These are phyloP conservation scores for Tanytarsus gracilentus DNA, from an alignment of 2,888 invertebrate species.

Conservation along the genomic window DNA sequence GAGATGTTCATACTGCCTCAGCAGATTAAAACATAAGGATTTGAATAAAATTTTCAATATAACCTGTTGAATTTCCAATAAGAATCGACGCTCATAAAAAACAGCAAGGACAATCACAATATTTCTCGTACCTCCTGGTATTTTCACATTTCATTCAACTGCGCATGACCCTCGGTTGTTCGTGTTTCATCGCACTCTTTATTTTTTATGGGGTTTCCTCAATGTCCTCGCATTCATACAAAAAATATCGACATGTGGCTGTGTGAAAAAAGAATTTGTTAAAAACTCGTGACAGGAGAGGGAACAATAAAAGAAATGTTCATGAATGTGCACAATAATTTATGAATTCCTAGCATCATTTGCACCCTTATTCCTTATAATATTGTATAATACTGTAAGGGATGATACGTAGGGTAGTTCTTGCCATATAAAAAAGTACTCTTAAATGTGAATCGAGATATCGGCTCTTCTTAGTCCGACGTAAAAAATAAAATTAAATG, in stretches of 20 bases:
- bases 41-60: too few species aligned
- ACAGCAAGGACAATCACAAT: too few species aligned
- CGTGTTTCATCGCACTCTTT: too few species aligned
- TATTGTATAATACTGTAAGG: constrained; percentile 14
- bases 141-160: too few species aligned
- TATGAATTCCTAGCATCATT: constrained; percentile 16
- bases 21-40: not conserved
- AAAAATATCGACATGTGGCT: too few species aligned
- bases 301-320: constrained; percentile 15
- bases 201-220: too few species aligned
- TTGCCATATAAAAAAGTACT: not conserved
- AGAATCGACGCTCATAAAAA: too few species aligned
- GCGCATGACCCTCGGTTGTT: too few species aligned
- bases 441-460: not conserved
- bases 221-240: too few species aligned
- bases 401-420: constrained; percentile 22
- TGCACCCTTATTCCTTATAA: constrained; percentile 28
- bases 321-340: not conserved
- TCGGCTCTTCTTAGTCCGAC: not conserved
- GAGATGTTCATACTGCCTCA: constrained; percentile 53
- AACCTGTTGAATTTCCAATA: too few species aligned
- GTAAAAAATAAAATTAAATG: not conserved
- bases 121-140: too few species aligned
- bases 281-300: not conserved
- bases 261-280: not conserved